phyloP scores from a whole-genome alignment of 2,888 invertebrate species.

The Drosophila mettleri region DNA sequence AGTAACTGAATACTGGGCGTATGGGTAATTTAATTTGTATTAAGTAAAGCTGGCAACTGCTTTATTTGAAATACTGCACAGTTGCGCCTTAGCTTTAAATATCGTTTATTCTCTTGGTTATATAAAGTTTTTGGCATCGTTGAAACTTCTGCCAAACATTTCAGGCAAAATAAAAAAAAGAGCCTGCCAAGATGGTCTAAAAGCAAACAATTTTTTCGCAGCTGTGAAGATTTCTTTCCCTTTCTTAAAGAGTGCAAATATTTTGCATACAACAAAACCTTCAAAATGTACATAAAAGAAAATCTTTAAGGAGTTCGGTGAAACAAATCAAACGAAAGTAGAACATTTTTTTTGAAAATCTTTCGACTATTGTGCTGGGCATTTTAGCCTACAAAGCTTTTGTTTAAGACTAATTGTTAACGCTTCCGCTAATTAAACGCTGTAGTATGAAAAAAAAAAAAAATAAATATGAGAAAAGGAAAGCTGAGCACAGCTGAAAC shows the following conservation, averaged over 20 bases:
- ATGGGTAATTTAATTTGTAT: slow-evolving; percentile 32
- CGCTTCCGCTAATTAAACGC: slow-evolving; percentile 49
- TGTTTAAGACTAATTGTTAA: slow-evolving; percentile 5
- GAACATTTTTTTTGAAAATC: background rate
- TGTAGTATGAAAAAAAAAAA: slow-evolving; percentile 9
- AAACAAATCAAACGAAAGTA: too few species aligned
- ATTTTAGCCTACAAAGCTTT: background rate
- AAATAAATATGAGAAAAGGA: slow-evolving; percentile 11
- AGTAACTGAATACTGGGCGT: slow-evolving; percentile 19
- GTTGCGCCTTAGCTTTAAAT: background rate
- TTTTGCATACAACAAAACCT: too few species aligned
- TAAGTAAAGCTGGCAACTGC: background rate
- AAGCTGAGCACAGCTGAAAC: slow-evolving; percentile 12
- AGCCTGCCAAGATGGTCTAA: background rate
- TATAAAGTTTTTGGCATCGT: background rate
- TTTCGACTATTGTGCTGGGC: too few species aligned
- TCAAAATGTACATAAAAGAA: background rate
- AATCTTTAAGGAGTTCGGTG: background rate
- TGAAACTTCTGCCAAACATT: background rate
- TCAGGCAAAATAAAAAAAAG: background rate
- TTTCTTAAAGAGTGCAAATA: too few species aligned
- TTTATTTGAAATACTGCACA: background rate
- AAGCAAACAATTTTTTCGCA: background rate
- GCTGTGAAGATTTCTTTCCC: too few species aligned
- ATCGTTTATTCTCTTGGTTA: background rate